Evolutionary conservation across 2,797 vertebrate species (phyloP).

Genomic region (Iguana delicatissima): DNA sequence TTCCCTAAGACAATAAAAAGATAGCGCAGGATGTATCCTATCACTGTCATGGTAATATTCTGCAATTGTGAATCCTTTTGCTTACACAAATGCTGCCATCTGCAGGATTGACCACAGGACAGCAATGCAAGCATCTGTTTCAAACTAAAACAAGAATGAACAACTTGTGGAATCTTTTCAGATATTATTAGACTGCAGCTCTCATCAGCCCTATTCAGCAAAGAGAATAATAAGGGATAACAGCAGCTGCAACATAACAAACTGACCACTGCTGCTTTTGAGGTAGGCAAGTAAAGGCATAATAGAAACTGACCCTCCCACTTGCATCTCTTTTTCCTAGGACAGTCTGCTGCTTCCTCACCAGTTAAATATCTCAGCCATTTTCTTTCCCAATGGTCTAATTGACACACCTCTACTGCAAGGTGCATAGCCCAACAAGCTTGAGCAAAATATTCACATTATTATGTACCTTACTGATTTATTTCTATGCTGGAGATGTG

Average conservation of each 20-base stretch:
- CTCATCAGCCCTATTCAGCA: neutral
- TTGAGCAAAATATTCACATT: too few relatives aligned
- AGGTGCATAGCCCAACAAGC: too few relatives aligned
- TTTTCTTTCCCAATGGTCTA: too few relatives aligned
- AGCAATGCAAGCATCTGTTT: neutral
- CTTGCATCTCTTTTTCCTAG: neutral
- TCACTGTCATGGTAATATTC: neutral
- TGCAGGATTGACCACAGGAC: neutral
- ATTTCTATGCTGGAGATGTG: too few relatives aligned
- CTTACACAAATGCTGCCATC: constrained; percentile 5
- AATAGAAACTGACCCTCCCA: neutral
- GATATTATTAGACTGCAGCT: neutral
- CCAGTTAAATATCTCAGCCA: neutral
- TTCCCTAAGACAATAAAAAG: neutral
- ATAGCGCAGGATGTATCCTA: neutral
- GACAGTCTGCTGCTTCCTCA: too few relatives aligned
- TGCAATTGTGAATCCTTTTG: accelerated
- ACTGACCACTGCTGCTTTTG: neutral
- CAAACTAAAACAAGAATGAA: neutral
- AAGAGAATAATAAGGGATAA: neutral
- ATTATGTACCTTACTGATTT: too few relatives aligned
- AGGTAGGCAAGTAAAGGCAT: neutral
- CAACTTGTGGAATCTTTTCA: neutral
- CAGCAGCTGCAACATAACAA: neutral
- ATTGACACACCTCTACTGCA: too few relatives aligned